Conservation (phyloP, 2,113 vertebrate genomes). For the Butorides virescens region DNA sequence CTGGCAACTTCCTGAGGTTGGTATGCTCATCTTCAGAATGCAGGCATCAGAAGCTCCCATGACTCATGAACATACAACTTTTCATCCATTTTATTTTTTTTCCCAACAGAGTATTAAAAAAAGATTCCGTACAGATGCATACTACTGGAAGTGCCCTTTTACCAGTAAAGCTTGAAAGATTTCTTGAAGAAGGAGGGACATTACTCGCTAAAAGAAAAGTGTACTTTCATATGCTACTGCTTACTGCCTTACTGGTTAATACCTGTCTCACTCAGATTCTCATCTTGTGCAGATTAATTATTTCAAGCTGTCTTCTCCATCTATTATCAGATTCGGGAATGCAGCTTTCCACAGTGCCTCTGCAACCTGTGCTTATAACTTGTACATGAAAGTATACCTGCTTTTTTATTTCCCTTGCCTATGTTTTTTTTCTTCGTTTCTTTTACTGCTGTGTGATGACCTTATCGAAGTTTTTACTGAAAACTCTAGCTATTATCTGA, state of each 20-base stretch:
- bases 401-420: not conserved
- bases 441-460: not conserved
- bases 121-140: accelerated
- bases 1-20: not conserved
- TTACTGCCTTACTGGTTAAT: not conserved
- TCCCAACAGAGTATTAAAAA: not conserved
- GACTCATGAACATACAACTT: not conserved
- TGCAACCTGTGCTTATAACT: not conserved
- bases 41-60: not conserved
- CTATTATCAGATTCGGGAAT: not conserved
- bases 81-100: not conserved
- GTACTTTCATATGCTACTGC: not conserved
- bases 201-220: not conserved
- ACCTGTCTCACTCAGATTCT: not conserved
- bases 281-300: not conserved
- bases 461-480: not conserved
- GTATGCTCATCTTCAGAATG: not conserved
- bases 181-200: not conserved
- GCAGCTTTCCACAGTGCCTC: not conserved
- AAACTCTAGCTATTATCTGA: not conserved
- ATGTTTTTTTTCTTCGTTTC: not conserved
- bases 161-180: not conserved
- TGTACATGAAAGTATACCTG: not conserved
- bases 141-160: not conserved
- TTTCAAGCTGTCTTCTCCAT: not conserved